Conservation (phyloP, 2,113 vertebrate species). For the Geococcyx californianus region DNA sequence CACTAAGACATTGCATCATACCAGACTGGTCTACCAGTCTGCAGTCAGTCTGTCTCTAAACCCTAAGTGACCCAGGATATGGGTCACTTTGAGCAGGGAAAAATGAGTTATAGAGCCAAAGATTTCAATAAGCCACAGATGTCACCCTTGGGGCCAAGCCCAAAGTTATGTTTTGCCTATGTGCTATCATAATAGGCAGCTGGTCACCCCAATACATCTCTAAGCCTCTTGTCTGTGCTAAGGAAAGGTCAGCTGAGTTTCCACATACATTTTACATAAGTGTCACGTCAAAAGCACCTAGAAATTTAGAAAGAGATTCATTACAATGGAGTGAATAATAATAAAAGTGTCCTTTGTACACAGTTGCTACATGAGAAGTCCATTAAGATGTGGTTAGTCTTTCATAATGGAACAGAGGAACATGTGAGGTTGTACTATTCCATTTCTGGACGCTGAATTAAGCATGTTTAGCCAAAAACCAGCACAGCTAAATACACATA, state of each 20-base stretch:
- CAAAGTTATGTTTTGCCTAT: neutral
- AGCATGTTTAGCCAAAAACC: neutral
- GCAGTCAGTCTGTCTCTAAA: constrained; percentile 16
- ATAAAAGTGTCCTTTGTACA: constrained; percentile 63
- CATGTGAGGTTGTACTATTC: neutral
- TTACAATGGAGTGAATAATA: neutral
- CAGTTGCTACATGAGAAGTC: constrained; percentile 48
- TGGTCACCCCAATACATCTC: neutral
- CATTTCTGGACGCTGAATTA: constrained; percentile 32
- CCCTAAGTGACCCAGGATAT: constrained; percentile 9
- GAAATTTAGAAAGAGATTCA: neutral
- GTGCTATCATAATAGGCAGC: neutral
- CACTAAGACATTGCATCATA: neutral
- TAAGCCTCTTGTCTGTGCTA: neutral
- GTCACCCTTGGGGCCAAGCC: neutral
- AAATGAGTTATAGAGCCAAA: constrained; percentile 6
- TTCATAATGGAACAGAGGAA: constrained; percentile 41
- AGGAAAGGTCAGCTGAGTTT: neutral
- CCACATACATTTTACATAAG: neutral
- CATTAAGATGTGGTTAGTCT: constrained; percentile 53
- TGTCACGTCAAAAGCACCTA: neutral
- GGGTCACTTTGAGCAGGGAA: neutral
- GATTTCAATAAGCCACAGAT: neutral
- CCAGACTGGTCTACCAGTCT: neutral
- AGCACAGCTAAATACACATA: neutral